Conservation (phyloP, 2,797 vertebrate species). For the Gorsachius magnificus region DNA sequence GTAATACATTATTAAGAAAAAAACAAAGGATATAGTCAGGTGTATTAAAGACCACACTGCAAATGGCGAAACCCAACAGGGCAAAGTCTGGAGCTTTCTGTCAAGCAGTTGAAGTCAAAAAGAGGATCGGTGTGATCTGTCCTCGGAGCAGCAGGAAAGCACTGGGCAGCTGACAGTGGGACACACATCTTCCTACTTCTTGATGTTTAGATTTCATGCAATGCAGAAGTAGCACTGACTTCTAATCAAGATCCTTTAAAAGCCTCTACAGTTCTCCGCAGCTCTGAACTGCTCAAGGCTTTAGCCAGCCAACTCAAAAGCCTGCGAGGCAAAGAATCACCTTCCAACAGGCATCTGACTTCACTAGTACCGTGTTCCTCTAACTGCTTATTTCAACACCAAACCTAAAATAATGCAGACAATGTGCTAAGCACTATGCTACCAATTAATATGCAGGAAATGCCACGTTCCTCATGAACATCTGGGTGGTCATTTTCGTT, state of each 20-base stretch:
- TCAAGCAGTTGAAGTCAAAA: background rate
- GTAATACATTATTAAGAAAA: background rate
- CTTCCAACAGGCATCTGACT: background rate
- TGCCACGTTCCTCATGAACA: accelerated
- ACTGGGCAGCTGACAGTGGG: background rate
- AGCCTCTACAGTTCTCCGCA: background rate
- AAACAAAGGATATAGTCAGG: background rate
- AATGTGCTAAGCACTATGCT: background rate
- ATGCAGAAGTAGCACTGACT: background rate
- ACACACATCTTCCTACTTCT: background rate
- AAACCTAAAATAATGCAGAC: background rate
- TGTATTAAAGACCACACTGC: background rate
- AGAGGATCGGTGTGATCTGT: background rate
- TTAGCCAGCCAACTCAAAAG: background rate
- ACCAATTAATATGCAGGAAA: background rate
- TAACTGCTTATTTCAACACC: background rate
- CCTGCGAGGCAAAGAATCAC: background rate
- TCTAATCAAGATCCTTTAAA: background rate
- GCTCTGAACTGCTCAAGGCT: background rate
- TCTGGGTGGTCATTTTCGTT: background rate
- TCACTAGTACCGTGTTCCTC: background rate
- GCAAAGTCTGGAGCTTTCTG: background rate
- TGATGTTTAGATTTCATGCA: background rate
- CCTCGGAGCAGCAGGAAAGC: background rate
- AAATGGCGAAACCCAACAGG: background rate